Evolutionary conservation across 2,113 vertebrate species (phyloP).

Genomic region (Actenoides lindsayi): DNA sequence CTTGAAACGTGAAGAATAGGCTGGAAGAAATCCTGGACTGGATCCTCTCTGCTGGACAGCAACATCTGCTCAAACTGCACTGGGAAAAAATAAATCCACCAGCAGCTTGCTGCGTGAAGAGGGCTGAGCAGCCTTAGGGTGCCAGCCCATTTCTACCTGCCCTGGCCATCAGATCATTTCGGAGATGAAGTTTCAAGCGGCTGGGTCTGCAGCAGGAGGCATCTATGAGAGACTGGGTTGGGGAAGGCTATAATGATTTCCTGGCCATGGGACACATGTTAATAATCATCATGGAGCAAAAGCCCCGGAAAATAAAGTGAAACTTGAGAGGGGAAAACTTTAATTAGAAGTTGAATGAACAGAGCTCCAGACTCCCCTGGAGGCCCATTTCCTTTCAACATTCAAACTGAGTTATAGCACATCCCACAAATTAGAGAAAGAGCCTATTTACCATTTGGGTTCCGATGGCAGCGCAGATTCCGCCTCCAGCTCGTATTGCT

Average conservation of each 20-base stretch:
- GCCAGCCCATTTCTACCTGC: not conserved
- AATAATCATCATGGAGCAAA: conserved; percentile 63
- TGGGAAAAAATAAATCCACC: not conserved
- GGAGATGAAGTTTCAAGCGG: not conserved
- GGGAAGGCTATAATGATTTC: conserved; percentile 36
- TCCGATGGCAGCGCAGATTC: conserved; percentile 36
- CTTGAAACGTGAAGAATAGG: conserved; percentile 54
- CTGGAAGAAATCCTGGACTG: conserved; percentile 81
- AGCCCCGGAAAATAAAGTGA: conserved; percentile 69
- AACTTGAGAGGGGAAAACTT: conserved; percentile 72
- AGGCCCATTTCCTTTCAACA: conserved; percentile 70
- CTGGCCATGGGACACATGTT: conserved; percentile 58
- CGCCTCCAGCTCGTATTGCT: conserved; percentile 39
- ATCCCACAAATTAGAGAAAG: conserved; percentile 64
- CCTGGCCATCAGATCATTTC: not conserved
- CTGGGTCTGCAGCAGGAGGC: not conserved
- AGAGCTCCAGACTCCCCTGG: conserved; percentile 61
- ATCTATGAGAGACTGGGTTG: not conserved
- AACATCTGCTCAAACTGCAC: not conserved
- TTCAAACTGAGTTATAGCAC: conserved; percentile 69
- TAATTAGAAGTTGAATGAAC: conserved; percentile 70
- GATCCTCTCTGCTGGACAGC: conserved; percentile 40
- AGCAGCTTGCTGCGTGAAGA: not conserved
- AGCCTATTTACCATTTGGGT: conserved; percentile 54
- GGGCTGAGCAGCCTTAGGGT: not conserved